Evolutionary conservation across 1,140 invertebrate genomes (phyloP).

Genomic region (Metaphire vulgaris): DNA sequence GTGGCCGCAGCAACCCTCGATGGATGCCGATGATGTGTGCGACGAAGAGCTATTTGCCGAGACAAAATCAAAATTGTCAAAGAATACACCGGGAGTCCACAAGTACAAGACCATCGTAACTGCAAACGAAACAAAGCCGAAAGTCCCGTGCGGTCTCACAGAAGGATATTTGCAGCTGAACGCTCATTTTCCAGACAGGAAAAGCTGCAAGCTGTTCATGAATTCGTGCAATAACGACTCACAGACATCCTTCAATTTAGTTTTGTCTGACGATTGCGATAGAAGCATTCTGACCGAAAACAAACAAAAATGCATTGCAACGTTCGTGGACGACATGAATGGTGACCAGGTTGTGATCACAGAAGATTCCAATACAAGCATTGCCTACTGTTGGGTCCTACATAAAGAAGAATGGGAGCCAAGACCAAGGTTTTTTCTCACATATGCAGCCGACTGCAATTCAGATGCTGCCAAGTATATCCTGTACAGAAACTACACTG

Average conservation of each 20-base stretch:
- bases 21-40: conserved; percentile 18
- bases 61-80: neutral
- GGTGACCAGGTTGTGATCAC: neutral
- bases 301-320: neutral
- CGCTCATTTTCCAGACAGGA: neutral
- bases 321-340: neutral
- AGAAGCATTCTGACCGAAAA: neutral
- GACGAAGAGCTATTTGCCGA: neutral
- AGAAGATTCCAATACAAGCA: neutral
- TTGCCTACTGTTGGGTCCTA: conserved; percentile 1
- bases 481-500: neutral
- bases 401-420: conserved; percentile 7
- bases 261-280: neutral
- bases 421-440: neutral
- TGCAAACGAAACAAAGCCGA: neutral
- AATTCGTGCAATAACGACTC: neutral
- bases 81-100: neutral
- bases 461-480: neutral
- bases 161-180: neutral
- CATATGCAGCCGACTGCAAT: conserved; percentile 7
- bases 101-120: neutral
- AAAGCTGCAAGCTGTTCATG: neutral
- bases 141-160: neutral
- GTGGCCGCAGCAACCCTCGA: conserved; percentile 1
- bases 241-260: neutral